Percentiles rank a stretch among this genome's conserved stretches.
These are phyloP conservation scores for Diarsia brunnea DNA, from an alignment of 2,888 invertebrate genomes.

Conservation along the genomic window DNA sequence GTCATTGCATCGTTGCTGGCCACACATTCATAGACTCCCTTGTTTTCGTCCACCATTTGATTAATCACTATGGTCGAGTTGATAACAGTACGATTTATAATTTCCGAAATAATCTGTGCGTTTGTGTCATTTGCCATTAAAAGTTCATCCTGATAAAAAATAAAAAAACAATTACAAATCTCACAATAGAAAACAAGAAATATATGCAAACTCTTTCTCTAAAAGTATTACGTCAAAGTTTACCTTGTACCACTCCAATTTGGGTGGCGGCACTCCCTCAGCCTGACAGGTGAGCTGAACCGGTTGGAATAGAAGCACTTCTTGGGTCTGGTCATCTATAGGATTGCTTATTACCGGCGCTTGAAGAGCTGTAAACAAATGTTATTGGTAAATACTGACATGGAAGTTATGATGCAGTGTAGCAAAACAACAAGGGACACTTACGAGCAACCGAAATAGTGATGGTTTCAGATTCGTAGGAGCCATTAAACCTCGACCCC, in stretches of 20 bases:
- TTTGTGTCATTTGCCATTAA: conserved; percentile 66
- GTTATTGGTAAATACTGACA: not conserved
- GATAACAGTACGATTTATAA: conserved; percentile 71
- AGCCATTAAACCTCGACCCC: conserved; percentile 68
- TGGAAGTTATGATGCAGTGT: not conserved
- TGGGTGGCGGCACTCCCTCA: conserved; percentile 92
- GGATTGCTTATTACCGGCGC: conserved; percentile 72
- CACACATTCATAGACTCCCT: conserved; percentile 79
- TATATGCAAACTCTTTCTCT: not conserved
- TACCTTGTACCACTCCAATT: conserved; percentile 94
- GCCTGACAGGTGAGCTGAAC: conserved; percentile 88
- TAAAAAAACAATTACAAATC: not conserved
- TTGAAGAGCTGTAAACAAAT: conserved; percentile 68
- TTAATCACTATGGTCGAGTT: conserved; percentile 78
- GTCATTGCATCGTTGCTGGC: conserved; percentile 64
- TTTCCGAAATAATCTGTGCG: conserved; percentile 65
- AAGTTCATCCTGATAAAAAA: conserved; percentile 63
- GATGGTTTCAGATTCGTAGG: conserved; percentile 65
- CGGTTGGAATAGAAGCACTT: conserved; percentile 71
- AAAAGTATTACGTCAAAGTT: conserved; percentile 47
- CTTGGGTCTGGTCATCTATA: conserved; percentile 66
- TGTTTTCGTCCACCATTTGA: conserved; percentile 72
- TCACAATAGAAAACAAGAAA: not conserved
- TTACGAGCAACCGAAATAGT: conserved; percentile 79
- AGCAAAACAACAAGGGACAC: not conserved